Evolutionary conservation across 1,140 invertebrate species (phyloP).

Genomic region (Paraescarpia echinospica): DNA sequence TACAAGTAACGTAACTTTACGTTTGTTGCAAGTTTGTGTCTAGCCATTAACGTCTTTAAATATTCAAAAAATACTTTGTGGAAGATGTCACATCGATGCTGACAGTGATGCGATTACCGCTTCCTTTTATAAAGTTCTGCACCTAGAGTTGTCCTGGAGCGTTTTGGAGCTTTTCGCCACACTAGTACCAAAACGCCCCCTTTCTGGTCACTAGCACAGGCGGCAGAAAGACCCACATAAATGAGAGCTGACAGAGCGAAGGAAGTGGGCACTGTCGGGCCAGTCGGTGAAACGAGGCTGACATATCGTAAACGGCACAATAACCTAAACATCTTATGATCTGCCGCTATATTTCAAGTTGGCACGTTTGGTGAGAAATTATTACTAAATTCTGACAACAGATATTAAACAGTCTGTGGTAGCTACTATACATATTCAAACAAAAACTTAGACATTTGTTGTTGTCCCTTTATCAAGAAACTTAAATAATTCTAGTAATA

Average conservation of each 20-base stretch:
- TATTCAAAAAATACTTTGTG: not conserved
- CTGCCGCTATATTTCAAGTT: no score
- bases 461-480: no score
- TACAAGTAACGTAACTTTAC: not conserved
- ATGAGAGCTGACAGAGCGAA: not conserved
- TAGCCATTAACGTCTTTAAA: not conserved
- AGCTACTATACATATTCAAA: no score
- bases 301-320: no score
- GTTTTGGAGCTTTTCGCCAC: not conserved
- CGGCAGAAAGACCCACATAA: not conserved
- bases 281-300: no score
- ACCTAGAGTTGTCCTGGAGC: not conserved
- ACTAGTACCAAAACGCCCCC: not conserved
- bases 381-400: no score
- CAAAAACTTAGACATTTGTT: no score
- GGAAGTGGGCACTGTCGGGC: no score
- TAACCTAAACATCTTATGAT: no score
- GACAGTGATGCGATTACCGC: not conserved
- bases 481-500: no score
- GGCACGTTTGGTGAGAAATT: no score
- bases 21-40: not conserved
- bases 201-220: not conserved
- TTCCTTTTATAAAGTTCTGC: not conserved
- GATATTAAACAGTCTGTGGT: no score
- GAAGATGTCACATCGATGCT: not conserved